A percentile compares a stretch with the other conserved stretches of the same genome.
phyloP scores from a whole-genome alignment of 2,888 invertebrate species.

The Tetragonisca angustula region DNA sequence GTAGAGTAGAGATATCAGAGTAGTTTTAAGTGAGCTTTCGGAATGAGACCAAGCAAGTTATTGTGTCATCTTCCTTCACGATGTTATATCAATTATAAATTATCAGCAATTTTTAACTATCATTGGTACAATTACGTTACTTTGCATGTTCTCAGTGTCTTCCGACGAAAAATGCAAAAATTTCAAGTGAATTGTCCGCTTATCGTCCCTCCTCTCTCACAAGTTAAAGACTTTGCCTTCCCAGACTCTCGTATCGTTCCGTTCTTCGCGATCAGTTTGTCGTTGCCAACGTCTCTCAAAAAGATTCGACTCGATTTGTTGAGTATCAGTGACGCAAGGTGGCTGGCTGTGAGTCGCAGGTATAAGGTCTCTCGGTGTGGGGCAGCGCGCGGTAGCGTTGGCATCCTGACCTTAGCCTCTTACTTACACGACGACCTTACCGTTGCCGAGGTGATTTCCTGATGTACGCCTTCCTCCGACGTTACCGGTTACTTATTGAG shows the following conservation, averaged over 20 bases:
- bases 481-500: conserved; percentile 63
- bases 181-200: no score
- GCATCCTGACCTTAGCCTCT: conserved; percentile 66
- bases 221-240: no score
- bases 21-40: no score
- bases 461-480: conserved; percentile 59
- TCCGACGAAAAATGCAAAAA: no score
- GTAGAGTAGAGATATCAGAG: no score
- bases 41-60: no score
- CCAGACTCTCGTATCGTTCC: neutral
- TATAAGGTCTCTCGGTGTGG: conserved; percentile 60
- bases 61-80: no score
- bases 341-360: conserved; percentile 27
- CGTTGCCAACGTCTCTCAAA: neutral
- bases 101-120: no score
- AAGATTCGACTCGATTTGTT: conserved; percentile 9
- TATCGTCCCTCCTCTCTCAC: no score
- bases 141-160: no score
- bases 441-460: conserved; percentile 70
- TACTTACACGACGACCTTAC: conserved; percentile 68
- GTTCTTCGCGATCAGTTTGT: conserved; percentile 1
- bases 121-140: no score
- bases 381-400: conserved; percentile 66
- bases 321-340: conserved; percentile 30
- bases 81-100: no score